Evolutionary conservation across 92 coral and sea anemone genomes (phyloP), one percentile per base, ranked within the genome.

Genomic region (Zoanthus sansibaricus): DNA sequence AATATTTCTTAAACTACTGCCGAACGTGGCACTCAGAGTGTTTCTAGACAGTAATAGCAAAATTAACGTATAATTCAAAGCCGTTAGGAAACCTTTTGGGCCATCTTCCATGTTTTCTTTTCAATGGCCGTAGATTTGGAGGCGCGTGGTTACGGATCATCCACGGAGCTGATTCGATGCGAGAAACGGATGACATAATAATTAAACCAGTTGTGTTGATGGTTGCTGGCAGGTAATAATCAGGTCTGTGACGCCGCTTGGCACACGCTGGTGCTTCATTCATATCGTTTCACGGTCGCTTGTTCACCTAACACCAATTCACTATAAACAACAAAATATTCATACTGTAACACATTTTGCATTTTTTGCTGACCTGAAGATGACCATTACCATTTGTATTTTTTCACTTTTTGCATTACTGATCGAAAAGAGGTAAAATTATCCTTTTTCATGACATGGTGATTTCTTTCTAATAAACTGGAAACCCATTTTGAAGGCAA

Each of bases 21-120:
- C 55, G 25, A 87, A 47, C 55, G 86, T 49, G 17, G 49, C 87
- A 46, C 91, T 59, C 37, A 78, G 14, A 61, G 80, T 44, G 33
- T 52, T 77, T 69, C 79, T 37, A 37, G n/a, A 9, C 59, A 80
- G 61, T 3, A 48, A 45, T 45, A 33, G 66, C 45, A 91, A 31
- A 77, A 82, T 80, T 37, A 84, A 13, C 9, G 84, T 45, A 68
- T 75, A 51, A 86, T 67, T 72, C 66, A 82, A 69, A 58, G 87
- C 62, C 74, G 90, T 93, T 88, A 91, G 76, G 86, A 91, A 70
- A 88, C 45, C 74, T 30, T 64, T 75, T 56, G 76, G 79, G 75
- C 90, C 93, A 94, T 93, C 56, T 86, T 84, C 98, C 98, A 94
- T 94, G 92, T 90, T 94, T 93, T 92, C 92, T 77, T 78, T 72